Evolutionary conservation across 2,888 invertebrate species (phyloP), one percentile per base, ranked within the genome.

Genomic region (Neuroscelio doddi): DNA sequence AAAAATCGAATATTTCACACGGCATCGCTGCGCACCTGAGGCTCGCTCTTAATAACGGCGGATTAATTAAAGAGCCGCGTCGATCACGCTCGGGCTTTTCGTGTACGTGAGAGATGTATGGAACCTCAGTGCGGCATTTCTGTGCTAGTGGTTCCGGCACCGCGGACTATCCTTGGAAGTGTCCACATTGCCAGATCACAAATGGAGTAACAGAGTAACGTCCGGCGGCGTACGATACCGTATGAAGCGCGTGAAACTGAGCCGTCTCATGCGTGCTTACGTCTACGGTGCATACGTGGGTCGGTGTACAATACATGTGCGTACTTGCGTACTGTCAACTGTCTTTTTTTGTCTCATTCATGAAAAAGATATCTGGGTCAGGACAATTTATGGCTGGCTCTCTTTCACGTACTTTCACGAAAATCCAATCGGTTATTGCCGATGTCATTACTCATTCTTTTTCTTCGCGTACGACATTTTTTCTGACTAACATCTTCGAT

Each of bases 281-380:
- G 55, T 62, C 53, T 50, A 44, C 32, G 32, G 12, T 32, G 62
- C 27, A 57, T 57, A 64, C 42, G 53, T 16, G 15, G 15, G n/a
- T 17, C 50, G 57, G 26, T 24, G 56, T 47, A 21, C 26, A 26
- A 8, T 14, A 45, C 61, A 49, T 53, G 55, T 39, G 55, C 55
- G 50, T 62, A 45, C 49, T 38, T 46, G 58, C 38, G 53, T 50
- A 55, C 55, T 50, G 62, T 62, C 62, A 55, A 45, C 50, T 47
- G 53, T 32, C 17, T 50, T 63, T 51, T 47, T 56, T 39, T 12
- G 51, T 29, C 58, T 58, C 58, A 55, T 62, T 62, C 55, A 62
- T 64, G 53, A 64, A 64, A 64, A 64, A 45, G 39, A 53, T 45
- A 63, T 56, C 51, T 56, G 58, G 64, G 58, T 64, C 57, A 34